Evolutionary conservation across 2,113 vertebrate genomes (phyloP).

Genomic region (Okapia johnstoni): DNA sequence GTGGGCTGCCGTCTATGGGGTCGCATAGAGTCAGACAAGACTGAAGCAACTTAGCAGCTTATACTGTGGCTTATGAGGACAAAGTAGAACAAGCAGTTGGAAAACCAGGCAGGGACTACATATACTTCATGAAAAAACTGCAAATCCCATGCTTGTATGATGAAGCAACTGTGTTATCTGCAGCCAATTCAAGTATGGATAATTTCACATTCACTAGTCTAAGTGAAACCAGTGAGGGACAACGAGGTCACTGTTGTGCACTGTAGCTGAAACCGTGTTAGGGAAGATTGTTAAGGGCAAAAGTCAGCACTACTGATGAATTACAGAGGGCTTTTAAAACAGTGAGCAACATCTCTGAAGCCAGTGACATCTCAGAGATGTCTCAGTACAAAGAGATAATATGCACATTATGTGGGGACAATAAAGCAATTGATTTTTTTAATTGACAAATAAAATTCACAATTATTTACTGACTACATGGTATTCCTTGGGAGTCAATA

Average conservation of each 20-base stretch:
- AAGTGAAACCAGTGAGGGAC: not conserved
- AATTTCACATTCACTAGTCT: not conserved
- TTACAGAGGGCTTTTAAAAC: not conserved
- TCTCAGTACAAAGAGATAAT: not conserved
- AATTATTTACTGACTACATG: not conserved
- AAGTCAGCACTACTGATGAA: not conserved
- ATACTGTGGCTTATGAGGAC: not conserved
- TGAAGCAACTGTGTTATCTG: not conserved
- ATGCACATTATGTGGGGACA: not conserved
- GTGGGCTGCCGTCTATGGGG: too few species aligned
- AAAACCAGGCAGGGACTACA: not conserved
- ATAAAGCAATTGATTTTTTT: not conserved
- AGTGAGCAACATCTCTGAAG: not conserved
- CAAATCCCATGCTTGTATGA: not conserved
- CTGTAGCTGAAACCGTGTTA: not conserved
- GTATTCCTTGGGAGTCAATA: not conserved
- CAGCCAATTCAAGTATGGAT: not conserved
- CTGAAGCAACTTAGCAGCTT: too few species aligned
- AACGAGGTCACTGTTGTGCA: not conserved
- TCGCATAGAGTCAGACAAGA: too few species aligned
- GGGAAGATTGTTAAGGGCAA: not conserved
- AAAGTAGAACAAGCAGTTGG: not conserved
- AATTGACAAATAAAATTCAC: not conserved
- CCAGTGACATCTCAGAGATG: not conserved
- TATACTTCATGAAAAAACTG: not conserved